Percentiles rank a stretch among this genome's conserved stretches.
Conservation (phyloP, 1,140 invertebrate genomes). For the Leptinotarsa texana region DNA sequence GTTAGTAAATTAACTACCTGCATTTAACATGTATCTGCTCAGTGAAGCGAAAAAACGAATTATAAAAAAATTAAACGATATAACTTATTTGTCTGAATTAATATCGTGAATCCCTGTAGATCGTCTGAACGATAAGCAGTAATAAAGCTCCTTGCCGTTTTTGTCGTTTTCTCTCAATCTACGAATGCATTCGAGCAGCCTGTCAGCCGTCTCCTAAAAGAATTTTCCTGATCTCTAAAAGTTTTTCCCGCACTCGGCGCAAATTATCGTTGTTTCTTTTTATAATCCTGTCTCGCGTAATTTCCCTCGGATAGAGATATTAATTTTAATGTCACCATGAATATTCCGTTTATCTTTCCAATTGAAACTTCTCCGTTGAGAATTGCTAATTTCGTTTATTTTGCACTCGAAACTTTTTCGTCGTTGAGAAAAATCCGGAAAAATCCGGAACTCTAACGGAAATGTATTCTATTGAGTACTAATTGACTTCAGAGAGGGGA, state of each 20-base stretch:
- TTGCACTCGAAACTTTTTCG: neutral
- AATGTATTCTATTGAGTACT: too few relatives aligned
- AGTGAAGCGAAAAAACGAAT: neutral
- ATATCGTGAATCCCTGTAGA: neutral
- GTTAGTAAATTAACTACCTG: too few relatives aligned
- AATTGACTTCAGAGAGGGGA: too few relatives aligned
- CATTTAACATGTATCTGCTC: neutral
- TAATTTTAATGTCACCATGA: neutral
- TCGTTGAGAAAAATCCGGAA: too few relatives aligned
- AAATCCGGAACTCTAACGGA: too few relatives aligned
- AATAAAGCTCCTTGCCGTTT: conserved; percentile 3
- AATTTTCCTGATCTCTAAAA: conserved; percentile 2
- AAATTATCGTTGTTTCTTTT: conserved; percentile 4
- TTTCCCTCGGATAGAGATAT: neutral
- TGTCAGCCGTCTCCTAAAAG: neutral
- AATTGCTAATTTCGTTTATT: neutral
- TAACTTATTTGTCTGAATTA: neutral
- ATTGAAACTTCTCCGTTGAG: neutral
- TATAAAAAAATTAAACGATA: neutral
- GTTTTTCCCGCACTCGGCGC: neutral
- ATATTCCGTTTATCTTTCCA: neutral
- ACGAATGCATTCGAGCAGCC: neutral
- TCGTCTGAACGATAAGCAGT: neutral
- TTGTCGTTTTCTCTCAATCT: neutral
- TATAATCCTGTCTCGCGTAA: conserved; percentile 5